Evolutionary conservation across 2,888 invertebrate genomes (phyloP).

Genomic region (Sinhomidia bicolor): DNA sequence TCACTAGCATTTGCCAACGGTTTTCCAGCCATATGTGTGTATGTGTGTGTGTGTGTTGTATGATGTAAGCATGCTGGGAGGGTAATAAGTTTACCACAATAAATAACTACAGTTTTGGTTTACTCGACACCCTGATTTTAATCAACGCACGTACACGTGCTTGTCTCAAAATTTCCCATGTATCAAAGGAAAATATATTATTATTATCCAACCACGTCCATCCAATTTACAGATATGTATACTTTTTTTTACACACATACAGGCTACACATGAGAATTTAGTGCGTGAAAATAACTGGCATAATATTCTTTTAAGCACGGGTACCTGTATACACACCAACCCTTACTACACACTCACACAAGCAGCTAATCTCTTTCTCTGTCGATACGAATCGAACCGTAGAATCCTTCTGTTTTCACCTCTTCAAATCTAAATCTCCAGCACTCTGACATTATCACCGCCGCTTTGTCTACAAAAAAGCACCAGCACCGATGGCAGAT

Average conservation of each 20-base stretch:
- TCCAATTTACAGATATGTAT: background rate
- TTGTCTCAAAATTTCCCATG: background rate
- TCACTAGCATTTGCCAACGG: no score
- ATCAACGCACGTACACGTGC: background rate
- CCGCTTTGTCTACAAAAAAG: background rate
- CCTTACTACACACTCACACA: no score
- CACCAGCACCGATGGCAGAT: background rate
- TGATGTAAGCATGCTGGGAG: no score
- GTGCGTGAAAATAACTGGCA: no score
- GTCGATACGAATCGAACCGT: background rate
- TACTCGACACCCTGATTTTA: background rate
- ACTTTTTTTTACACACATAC: no score
- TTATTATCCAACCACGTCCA: background rate
- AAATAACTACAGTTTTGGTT: no score
- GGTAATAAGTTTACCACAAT: no score
- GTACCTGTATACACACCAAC: no score
- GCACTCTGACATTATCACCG: background rate
- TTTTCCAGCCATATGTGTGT: no score
- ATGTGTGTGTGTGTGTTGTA: no score
- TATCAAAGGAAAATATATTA: background rate
- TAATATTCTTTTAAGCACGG: no score
- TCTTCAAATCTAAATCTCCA: background rate
- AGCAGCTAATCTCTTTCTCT: constrained; percentile 1
- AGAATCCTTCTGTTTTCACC: constrained; percentile 11
- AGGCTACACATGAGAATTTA: no score